Evolutionary conservation across 2,113 vertebrate species (phyloP), one percentile per base, ranked within the genome.

Genomic region (Odontesthes bonariensis): DNA sequence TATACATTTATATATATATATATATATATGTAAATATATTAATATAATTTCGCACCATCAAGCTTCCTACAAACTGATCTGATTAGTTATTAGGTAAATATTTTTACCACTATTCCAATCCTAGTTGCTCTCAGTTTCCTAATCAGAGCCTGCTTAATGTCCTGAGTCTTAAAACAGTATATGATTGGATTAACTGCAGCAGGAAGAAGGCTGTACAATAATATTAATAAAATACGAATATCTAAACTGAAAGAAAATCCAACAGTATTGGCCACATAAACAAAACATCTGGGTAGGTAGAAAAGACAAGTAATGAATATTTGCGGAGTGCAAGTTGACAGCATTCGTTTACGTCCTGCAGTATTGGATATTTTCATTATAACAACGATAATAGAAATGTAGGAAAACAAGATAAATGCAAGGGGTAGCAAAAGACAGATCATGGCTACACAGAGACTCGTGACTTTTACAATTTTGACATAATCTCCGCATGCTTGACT

Each of bases 131-230:
- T 88, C 4, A 88, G 23, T 46, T 16, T 92, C 46, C 68, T 92
- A 0, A 86, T 70, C 33, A 94, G 65, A 0, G 6, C 71, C 4
- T 89, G 67, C 67, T 92, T 93, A 0, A 94, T 91, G 1, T 93
- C 89, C 1, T 84, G 81, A 22, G 92, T 93, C 82, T 89, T 93
- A 3, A 94, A 89, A 80, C 88, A 92, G 23, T 93, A 94, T 57
- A 94, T 93, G 6, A 91, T 8, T 17, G 94, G 94, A 74, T 94
- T 94, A 4, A 94, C 73, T 35, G 91, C 79, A 22, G 91, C 69
- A 54, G 93, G 92, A 1, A 93, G 32, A 19, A 94, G 57, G 73
- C 92, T 93, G 65, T 94, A 94, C 57, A 91, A 17, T 82, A 94
- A 20, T 44, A 89, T 58, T 10, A 94, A 1, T 31, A 84, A 56